Evolutionary conservation across 2,797 vertebrate species (phyloP).

Genomic region (Chelidonichthys spinosus): DNA sequence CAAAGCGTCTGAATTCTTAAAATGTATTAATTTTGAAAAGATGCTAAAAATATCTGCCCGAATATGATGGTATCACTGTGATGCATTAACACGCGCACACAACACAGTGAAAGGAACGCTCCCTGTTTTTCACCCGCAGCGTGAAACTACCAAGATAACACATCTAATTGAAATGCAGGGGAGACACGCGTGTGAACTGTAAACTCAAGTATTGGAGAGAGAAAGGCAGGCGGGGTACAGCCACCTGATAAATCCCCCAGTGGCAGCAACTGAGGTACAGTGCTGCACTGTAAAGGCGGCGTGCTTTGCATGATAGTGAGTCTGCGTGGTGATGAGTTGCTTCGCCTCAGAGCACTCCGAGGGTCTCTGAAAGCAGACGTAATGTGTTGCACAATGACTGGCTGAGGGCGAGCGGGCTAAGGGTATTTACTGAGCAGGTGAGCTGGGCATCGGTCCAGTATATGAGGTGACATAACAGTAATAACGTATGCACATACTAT

Average conservation of each 20-base stretch:
- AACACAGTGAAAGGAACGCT: slow-evolving; percentile 1
- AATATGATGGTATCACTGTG: slow-evolving; percentile 19
- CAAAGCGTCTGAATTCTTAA: slow-evolving; percentile 63
- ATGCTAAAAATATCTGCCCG: slow-evolving; percentile 64
- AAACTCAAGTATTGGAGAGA: slow-evolving; percentile 19
- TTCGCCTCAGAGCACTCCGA: slow-evolving; percentile 50
- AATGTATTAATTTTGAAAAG: slow-evolving; percentile 65
- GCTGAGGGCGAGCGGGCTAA: slow-evolving; percentile 32
- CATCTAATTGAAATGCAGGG: slow-evolving; percentile 9
- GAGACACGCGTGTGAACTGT: slow-evolving; percentile 8
- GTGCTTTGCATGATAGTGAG: slow-evolving; percentile 45
- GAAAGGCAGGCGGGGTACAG: slow-evolving; percentile 16
- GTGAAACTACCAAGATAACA: slow-evolving; percentile 14
- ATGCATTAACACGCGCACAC: slow-evolving; percentile 22
- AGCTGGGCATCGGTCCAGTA: slow-evolving; percentile 38
- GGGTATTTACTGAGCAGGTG: slow-evolving; percentile 54
- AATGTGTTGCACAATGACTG: slow-evolving; percentile 52
- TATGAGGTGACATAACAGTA: slow-evolving; percentile 22
- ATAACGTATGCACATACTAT: neutral
- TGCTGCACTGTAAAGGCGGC: slow-evolving; percentile 20
- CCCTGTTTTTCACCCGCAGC: slow-evolving; percentile 22
- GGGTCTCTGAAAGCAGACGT: slow-evolving; percentile 44
- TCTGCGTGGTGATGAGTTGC: slow-evolving; percentile 59
- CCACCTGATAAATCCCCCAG: slow-evolving; percentile 42
- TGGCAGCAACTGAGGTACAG: slow-evolving; percentile 51